These are phyloP conservation scores for Xyrichtys novacula DNA, from an alignment of 2,797 vertebrate species.

Conservation along the genomic window DNA sequence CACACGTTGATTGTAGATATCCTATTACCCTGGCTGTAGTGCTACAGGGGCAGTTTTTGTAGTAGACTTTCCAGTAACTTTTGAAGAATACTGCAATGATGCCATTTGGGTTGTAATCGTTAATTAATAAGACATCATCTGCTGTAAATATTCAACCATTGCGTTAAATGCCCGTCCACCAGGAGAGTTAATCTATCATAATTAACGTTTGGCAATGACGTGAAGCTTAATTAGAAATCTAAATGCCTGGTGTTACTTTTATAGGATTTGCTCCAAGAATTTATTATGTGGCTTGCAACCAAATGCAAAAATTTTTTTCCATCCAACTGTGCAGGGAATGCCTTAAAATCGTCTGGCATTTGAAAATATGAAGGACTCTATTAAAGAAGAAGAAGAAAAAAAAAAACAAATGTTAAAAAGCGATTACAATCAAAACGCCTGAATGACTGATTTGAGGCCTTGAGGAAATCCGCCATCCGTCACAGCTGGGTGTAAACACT, in stretches of 20 bases:
- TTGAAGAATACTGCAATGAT: slow-evolving; percentile 6
- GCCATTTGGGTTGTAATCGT: background rate
- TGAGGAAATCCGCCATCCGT: slow-evolving; percentile 44
- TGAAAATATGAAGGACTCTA: slow-evolving; percentile 39
- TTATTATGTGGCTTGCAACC: slow-evolving; percentile 57
- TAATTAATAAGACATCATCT: slow-evolving; percentile 24
- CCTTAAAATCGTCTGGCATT: slow-evolving; percentile 51
- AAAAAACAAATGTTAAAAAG: slow-evolving; percentile 35
- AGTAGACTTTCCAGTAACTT: slow-evolving; percentile 33
- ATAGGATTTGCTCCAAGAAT: slow-evolving; percentile 60
- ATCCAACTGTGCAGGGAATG: slow-evolving; percentile 45
- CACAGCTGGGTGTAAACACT: slow-evolving; percentile 37
- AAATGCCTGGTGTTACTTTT: slow-evolving; percentile 48
- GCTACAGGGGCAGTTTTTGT: slow-evolving; percentile 45
- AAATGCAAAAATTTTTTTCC: slow-evolving; percentile 46
- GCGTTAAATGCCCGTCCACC: slow-evolving; percentile 14
- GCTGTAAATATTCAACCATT: slow-evolving; percentile 37
- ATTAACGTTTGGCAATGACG: slow-evolving; percentile 48
- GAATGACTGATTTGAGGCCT: slow-evolving; percentile 24
- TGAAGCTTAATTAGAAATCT: slow-evolving; percentile 62
- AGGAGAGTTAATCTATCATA: slow-evolving; percentile 22
- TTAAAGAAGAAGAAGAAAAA: slow-evolving; percentile 29
- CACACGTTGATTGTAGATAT: slow-evolving; percentile 64
- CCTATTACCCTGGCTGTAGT: slow-evolving; percentile 48
- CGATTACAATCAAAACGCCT: slow-evolving; percentile 25